Evolutionary conservation across 2,113 vertebrate species (phyloP), one percentile per base, ranked within the genome.

Genomic region (Hiodon alosoides): DNA sequence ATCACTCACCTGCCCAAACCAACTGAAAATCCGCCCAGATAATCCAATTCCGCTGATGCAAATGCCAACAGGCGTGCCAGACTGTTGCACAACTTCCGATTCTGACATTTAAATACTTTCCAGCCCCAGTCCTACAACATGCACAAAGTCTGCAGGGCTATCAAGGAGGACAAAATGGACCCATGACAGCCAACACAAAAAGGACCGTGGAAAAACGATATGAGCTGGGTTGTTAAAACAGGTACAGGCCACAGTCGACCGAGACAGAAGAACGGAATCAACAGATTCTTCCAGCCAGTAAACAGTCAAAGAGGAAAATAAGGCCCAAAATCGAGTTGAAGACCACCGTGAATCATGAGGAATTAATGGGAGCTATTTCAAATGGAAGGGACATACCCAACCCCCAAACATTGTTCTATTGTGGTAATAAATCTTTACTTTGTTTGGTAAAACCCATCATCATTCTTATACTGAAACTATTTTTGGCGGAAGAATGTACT

Each of bases 281-380:
- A 17, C 64, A 13, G 8, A 8, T 16, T 65, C 62, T 16, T 65
- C 62, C 17, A 48, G 64, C 64, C 31, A 48, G 46, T 66, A 17
- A 48, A 48, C 31, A 47, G 52, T 9, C 50, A 17, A n/a, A 69
- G 48, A 74, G 73, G 46, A 60, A 53, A 46, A 59, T 31, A 31
- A 54, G 58, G 54, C 62, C 51, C 6, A 61, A 10, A 54, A 60
- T 54, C 50, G 31, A 85, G 81, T 83, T 83, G 79, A 85, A 74
- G 62, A 75, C 77, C 71, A 31, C 50, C 53, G 66, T 62, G 74
- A 46, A 50, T 76, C 78, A 69, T 69, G 5, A 14, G 59, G 69
- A 70, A 72, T 61, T 71, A 65, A 57, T 64, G 52, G 52, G 17
- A 72, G 65, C 55, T 53, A 67, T 65, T 17, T 31, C 72, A 54